Evolutionary conservation across 2,888 invertebrate genomes (phyloP), one percentile per base, ranked within the genome.

Genomic region (Polydrusus cervinus): DNA sequence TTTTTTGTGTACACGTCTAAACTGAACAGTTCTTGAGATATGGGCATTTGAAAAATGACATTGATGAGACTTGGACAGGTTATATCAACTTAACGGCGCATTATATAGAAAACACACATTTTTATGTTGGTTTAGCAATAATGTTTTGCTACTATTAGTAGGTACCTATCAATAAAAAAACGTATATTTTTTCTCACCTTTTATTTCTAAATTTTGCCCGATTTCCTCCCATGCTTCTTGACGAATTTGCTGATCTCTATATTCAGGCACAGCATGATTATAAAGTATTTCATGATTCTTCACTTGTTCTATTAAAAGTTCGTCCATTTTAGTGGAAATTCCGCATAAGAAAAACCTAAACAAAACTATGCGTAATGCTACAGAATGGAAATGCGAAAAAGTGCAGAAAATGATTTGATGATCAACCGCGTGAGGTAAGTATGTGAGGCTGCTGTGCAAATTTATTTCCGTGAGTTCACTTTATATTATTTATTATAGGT

Each of bases 201-300:
- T 14, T 49, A 25, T 25, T 18, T 18, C 16, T 49, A 49, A 49
- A 1, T 49, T 49, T 18, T 8, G 5, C 16, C 18, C 16, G 16
- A 49, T 49, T 18, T 49, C 18, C 14, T 49, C 49, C 49, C 49
- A 49, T 9, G 49, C 49, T n/a, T 49, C 18, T 18, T 49, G 18
- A 18, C 49, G 49, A 49, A 49, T 14, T 18, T 49, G 18, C 10
- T 14, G 8, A 49, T 49, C 49, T 18, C 10, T 18, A 49, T 49
- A 49, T 18, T 49, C 14, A 16, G 14, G 47, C 16, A 14, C n/a
- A 2, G n/a, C n/a, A 47, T 5, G 6, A 47, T 47, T 14, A 14
- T 47, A 47, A 47, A 47, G n/a, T 14, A 47, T 3, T 47, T 47
- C 47, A 47, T 16, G 47, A 14, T 47, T n/a, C n/a, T 14, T 47